Evolutionary conservation across 2,888 invertebrate species (phyloP), one percentile per base, ranked within the genome.

Genomic region (Drosophila peninsularis): DNA sequence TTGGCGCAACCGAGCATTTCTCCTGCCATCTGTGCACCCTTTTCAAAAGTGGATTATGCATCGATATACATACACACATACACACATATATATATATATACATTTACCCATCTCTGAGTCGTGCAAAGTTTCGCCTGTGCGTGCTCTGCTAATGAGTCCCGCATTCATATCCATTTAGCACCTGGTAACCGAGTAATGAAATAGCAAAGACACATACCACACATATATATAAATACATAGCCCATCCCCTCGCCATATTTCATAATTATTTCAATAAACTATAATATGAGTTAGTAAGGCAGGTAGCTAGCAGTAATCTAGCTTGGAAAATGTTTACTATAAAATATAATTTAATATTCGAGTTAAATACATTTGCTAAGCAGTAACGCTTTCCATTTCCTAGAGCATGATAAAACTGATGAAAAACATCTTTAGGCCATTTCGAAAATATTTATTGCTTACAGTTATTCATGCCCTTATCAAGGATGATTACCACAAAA

Each of bases 91-190:
- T 44, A 21, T 19, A 39, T 61, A 7, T 41, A 32, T 19, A 32
- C 50, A 34, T 56, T 5, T n/a, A 3, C 34, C 14, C 49, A 50
- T 21, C 19, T 34, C 34, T 50, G 17, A 19, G 14, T 14, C 21
- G 11, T 32, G 36, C 47, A 89, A 88, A 88, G 71, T 82, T 86
- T 53, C 50, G 54, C 75, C 62, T 85, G 82, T 88, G 74, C 82
- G 64, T 73, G 58, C 36, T 70, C 57, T 76, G 69, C 88, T 85
- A 85, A 85, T 85, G 85, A 85, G 88, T 50, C 71, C 67, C 63
- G 57, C 70, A 85, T 85, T 85, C 74, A 77, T 85, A 82, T 77
- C 80, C 82, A 85, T 85, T 85, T 76, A 69, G 66, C 80, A 71
- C 53, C 58, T 69, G 81, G 52, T 50, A 50, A 58, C 63, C 57